Conservation (phyloP, 2,113 vertebrate genomes). For the Scortum barcoo region DNA sequence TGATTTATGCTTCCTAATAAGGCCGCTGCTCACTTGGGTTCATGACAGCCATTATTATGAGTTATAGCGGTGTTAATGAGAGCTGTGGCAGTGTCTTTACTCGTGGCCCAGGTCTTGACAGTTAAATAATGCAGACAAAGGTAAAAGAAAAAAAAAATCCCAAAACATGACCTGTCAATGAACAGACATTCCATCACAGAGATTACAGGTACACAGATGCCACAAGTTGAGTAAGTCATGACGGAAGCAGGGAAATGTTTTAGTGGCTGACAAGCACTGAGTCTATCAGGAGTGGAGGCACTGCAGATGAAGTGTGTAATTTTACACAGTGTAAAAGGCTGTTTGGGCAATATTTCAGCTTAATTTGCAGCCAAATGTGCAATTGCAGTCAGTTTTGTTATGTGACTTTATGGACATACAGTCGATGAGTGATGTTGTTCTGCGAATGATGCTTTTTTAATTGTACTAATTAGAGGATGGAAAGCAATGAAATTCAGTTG, state of each 20-base stretch:
- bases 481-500: conserved; percentile 26
- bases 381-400: not conserved
- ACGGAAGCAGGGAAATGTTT: not conserved
- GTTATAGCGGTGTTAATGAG: conserved; percentile 53
- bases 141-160: not conserved
- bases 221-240: not conserved
- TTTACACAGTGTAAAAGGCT: not conserved
- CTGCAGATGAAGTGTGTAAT: not conserved
- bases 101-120: not conserved
- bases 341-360: too few species aligned
- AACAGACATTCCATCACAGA: not conserved
- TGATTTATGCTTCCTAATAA: conserved; percentile 58
- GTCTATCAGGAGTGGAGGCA: not conserved
- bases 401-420: conserved; percentile 21
- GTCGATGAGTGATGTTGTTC: not conserved
- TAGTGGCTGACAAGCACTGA: not conserved
- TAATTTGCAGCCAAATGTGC: not conserved
- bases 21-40: conserved; percentile 46
- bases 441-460: conserved; percentile 42
- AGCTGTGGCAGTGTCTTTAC: conserved; percentile 33
- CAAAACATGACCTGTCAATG: conserved; percentile 1
- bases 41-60: conserved; percentile 58
- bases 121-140: conserved; percentile 22
- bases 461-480: conserved; percentile 51
- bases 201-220: conserved; percentile 16